Evolutionary conservation across 1,140 invertebrate species (phyloP).

Genomic region (Zaprionus gabonicus): DNA sequence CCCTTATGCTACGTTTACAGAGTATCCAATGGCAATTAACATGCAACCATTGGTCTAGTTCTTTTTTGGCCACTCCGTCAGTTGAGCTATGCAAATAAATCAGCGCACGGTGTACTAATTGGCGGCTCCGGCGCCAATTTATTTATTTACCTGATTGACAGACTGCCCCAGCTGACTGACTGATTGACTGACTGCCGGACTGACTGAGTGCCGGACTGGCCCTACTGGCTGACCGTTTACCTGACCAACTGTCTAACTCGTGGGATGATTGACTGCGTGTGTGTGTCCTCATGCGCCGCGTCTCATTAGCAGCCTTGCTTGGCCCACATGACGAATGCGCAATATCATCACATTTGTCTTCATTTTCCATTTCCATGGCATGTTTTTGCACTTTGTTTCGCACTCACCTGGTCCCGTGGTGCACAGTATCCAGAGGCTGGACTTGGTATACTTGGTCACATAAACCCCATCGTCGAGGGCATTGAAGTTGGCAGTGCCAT

Average conservation of each 20-base stretch:
- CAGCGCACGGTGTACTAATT: conserved; percentile 28
- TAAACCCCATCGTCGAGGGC: conserved; percentile 78
- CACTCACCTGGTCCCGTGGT: conserved; percentile 75
- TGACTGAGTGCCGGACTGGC: not conserved
- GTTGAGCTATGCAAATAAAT: conserved; percentile 36
- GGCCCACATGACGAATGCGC: conserved; percentile 34
- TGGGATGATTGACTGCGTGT: conserved; percentile 6
- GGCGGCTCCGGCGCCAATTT: conserved; percentile 17
- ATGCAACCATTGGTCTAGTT: not conserved
- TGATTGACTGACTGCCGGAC: conserved; percentile 14
- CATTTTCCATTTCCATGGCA: not conserved
- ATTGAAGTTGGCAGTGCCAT: conserved; percentile 82
- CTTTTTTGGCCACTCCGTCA: conserved; percentile 17
- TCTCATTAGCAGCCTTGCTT: not conserved
- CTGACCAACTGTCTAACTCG: conserved; percentile 22
- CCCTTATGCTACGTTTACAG: not conserved
- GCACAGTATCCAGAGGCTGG: conserved; percentile 83
- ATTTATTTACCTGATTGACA: conserved; percentile 36
- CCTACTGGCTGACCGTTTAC: conserved; percentile 4
- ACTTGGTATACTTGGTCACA: conserved; percentile 81
- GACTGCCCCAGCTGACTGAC: conserved; percentile 24
- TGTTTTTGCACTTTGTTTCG: no score
- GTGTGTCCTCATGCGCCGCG: not conserved
- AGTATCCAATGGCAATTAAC: not conserved
- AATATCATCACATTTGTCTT: conserved; percentile 31